These are phyloP conservation scores for Bubalus kerabau DNA, from an alignment of 2,113 vertebrate species.

Conservation along the genomic window DNA sequence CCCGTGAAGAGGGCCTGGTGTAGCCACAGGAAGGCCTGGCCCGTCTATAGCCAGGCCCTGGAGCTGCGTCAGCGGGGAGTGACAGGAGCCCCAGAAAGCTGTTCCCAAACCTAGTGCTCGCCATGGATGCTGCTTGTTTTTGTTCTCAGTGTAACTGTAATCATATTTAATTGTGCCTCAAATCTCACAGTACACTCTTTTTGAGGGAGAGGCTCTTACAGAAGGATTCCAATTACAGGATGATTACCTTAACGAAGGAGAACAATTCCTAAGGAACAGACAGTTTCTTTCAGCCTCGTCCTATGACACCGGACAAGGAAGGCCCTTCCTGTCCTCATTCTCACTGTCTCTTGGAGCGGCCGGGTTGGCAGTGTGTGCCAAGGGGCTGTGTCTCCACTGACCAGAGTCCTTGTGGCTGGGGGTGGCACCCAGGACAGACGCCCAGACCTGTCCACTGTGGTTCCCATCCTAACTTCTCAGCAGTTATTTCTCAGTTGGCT, in stretches of 20 bases:
- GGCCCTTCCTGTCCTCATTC: background rate
- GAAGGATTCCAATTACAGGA: slow-evolving; percentile 9
- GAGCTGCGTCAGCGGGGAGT: background rate
- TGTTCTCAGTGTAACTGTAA: background rate
- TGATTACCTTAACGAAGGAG: slow-evolving; percentile 4
- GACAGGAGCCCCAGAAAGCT: background rate
- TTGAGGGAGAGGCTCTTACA: slow-evolving; percentile 41
- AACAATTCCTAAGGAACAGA: background rate
- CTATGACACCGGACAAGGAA: background rate
- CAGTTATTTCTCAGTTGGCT: background rate
- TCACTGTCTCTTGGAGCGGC: background rate
- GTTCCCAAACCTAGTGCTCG: background rate
- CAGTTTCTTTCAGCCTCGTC: background rate
- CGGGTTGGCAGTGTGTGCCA: background rate
- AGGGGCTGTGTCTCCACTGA: background rate
- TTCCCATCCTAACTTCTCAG: background rate
- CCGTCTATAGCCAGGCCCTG: background rate
- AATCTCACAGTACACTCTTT: background rate
- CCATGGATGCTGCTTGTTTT: background rate
- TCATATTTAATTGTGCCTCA: slow-evolving; percentile 27
- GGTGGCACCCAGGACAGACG: background rate
- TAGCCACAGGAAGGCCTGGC: background rate
- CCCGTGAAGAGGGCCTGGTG: fast-evolving
- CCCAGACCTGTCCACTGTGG: background rate
- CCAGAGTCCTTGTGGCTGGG: background rate